Evolutionary conservation across 2,113 vertebrate genomes (phyloP).

Genomic region (Trichomycterus rosablanca): DNA sequence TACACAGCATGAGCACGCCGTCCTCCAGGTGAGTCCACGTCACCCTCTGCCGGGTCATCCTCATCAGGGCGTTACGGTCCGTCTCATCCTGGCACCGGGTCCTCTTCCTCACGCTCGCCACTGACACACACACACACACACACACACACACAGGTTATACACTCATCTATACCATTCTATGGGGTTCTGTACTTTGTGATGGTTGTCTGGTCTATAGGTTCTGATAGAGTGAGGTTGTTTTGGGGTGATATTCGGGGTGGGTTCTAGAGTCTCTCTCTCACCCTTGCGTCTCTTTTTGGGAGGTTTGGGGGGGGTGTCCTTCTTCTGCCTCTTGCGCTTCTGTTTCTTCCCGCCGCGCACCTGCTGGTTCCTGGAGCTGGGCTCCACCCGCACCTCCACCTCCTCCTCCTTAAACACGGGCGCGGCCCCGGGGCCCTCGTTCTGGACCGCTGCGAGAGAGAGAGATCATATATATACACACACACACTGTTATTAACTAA

Average conservation of each 20-base stretch:
- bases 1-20: conserved; percentile 88
- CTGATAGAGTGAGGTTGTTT: too few relatives aligned
- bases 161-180: background rate
- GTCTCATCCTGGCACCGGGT: conserved; percentile 77
- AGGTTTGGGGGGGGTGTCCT: conserved; percentile 60
- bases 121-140: conserved; percentile 23
- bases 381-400: conserved; percentile 62
- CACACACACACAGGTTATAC: conserved; percentile 12
- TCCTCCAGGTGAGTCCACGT: conserved; percentile 87
- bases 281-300: conserved; percentile 65
- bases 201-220: too few relatives aligned
- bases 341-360: conserved; percentile 72
- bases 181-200: too few relatives aligned
- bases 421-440: conserved; percentile 20
- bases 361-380: conserved; percentile 57
- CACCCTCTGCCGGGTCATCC: conserved; percentile 89
- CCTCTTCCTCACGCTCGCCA: conserved; percentile 38
- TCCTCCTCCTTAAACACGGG: conserved; percentile 56
- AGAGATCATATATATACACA: background rate
- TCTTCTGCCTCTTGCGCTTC: conserved; percentile 71
- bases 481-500: conserved; percentile 15
- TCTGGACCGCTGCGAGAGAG: conserved; percentile 49
- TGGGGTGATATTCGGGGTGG: too few relatives aligned
- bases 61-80: conserved; percentile 81
- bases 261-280: too few relatives aligned